phyloP scores from a whole-genome alignment of 2,888 invertebrate species.

The Dermolepida albohirtum region DNA sequence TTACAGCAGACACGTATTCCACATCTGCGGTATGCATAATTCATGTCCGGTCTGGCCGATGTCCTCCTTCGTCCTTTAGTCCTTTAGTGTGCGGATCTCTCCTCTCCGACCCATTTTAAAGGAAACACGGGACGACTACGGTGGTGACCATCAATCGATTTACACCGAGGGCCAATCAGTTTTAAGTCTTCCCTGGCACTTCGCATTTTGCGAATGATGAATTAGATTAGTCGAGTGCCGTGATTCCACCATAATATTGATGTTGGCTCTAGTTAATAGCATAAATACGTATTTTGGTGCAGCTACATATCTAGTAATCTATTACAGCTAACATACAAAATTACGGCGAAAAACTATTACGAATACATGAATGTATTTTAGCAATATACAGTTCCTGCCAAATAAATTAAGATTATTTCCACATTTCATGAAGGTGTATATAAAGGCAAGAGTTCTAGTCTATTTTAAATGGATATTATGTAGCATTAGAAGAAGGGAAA shows the following conservation, averaged over 20 bases:
- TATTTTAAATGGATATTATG: no score
- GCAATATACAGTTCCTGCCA: no score
- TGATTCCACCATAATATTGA: slow-evolving; percentile 21
- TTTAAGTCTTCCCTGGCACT: slow-evolving; percentile 10
- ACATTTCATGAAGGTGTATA: no score
- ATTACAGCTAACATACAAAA: not conserved
- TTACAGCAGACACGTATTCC: slow-evolving; percentile 62
- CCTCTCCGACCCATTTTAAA: slow-evolving; percentile 41
- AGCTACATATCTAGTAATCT: not conserved
- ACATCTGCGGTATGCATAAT: slow-evolving; percentile 67
- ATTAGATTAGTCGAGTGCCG: slow-evolving; percentile 10
- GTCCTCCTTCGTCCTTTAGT: slow-evolving; percentile 55
- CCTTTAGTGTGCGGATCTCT: slow-evolving; percentile 33
- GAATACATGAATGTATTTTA: no score
- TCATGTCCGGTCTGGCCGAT: slow-evolving; percentile 65
- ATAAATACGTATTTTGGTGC: not conserved
- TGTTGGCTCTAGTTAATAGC: slow-evolving; percentile 3
- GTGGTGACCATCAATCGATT: slow-evolving; percentile 44
- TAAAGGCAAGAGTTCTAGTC: no score
- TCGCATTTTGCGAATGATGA: slow-evolving; percentile 10
- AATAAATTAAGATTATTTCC: no score
- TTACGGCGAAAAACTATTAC: no score
- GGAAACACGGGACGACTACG: slow-evolving; percentile 40
- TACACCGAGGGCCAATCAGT: slow-evolving; percentile 39
- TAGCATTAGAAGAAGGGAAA: no score